Base-by-base conservation (phyloP, 35 echinoderm and acorn worm species). In the Lytechinus pictus region DNA sequence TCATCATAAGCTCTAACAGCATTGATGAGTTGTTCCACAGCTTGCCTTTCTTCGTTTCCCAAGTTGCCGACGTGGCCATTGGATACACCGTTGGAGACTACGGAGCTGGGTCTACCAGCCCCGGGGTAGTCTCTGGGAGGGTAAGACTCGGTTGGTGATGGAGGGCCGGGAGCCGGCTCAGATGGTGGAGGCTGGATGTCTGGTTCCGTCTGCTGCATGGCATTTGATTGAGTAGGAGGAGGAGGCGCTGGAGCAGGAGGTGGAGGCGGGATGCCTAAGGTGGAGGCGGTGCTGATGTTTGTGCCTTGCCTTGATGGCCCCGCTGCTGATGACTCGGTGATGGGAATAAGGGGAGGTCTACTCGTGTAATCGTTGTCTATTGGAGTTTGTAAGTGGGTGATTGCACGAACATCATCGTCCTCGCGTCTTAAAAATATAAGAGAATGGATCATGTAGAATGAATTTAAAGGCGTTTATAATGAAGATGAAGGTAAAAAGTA, bases 101-200 rank as follows among this genome's bases (percentile, higher is more conserved):
- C 88, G 0, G 88, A 90, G 88, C 44, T 21, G 6, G 28, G 88
- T 8, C n/a, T 79, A 54, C 9, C 29, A 5, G 88, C 27, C 28
- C 88, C 88, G 14, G 88, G 88, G 88, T 90, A 90, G 88, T 90
- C 88, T 12, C 27, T 7, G n/a, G 88, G 88, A 54, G 88, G 88
- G 52, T 90, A 90, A 21, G 29, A 52, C 88, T 90, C 88, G 29
- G 88, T 90, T 3, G 88, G 88, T 54, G 88, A 90, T 3, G 88
- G 88, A 12, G 88, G 88, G 29, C 44, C 88, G 4, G 88, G 88
- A 0, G 88, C 28, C 4, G 88, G 88, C 13, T 44, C 28, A 19
- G 28, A 44, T 54, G 88, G 88, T 54, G 88, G 88, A 10, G 29
- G 10, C 4, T 10, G 29, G 52, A 54, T 90, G 88, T 52, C 44